A percentile compares a stretch with the other conserved stretches of the same genome.
phyloP scores from a whole-genome alignment of 1,140 invertebrate genomes.

The Adoxophyes honmai region DNA sequence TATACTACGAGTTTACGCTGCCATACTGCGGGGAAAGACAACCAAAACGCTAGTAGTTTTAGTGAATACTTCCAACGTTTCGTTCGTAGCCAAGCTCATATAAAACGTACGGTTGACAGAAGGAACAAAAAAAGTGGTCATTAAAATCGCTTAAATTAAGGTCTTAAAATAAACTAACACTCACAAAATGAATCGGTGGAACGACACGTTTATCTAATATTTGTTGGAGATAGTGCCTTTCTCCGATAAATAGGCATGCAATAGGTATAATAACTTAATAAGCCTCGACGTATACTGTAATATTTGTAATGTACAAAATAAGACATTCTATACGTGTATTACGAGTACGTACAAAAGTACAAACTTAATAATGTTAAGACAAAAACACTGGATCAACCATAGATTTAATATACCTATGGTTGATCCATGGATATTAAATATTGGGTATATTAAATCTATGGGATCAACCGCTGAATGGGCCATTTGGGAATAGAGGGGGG shows the following conservation, averaged over 20 bases:
- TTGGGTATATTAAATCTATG: no score
- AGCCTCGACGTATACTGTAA: conserved; percentile 10
- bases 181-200: conserved; percentile 11
- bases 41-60: conserved; percentile 31
- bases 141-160: neutral
- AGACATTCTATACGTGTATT: no score
- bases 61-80: conserved; percentile 37
- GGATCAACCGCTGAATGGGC: no score
- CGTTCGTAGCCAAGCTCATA: conserved; percentile 25
- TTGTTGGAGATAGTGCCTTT: conserved; percentile 45
- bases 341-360: no score
- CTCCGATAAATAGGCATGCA: conserved; percentile 37
- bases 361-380: no score
- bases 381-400: no score
- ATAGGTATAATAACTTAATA: no score
- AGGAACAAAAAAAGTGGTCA: neutral
- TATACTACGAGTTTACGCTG: no score
- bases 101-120: no score
- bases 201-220: conserved; percentile 24
- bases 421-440: no score
- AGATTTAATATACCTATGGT: no score
- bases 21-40: conserved; percentile 10
- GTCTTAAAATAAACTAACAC: conserved; percentile 6
- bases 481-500: no score
- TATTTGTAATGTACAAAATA: conserved; percentile 34